phyloP scores from a whole-genome alignment of 2,888 invertebrate species.

The Scaptodrosophila latifasciaeformis region DNA sequence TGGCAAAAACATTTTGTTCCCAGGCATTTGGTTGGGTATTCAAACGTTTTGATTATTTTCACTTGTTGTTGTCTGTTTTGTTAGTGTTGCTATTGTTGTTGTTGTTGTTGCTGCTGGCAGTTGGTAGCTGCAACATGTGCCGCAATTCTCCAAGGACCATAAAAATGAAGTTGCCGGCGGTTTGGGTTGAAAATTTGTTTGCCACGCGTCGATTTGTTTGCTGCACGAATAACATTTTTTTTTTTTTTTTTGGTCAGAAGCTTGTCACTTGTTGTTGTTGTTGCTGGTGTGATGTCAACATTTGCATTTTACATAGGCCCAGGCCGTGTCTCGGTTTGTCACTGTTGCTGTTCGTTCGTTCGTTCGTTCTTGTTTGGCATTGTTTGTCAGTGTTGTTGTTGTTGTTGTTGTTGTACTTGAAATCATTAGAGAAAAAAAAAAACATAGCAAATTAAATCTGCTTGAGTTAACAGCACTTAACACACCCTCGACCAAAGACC shows the following conservation, averaged over 20 bases:
- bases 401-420: conserved; percentile 53
- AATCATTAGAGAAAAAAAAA: conserved; percentile 16
- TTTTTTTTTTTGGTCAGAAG: not conserved
- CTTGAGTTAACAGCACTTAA: conserved; percentile 72
- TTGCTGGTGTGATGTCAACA: conserved; percentile 59
- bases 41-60: no score
- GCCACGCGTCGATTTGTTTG: not conserved
- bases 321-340: no score
- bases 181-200: conserved; percentile 1
- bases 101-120: no score
- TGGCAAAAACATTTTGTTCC: no score
- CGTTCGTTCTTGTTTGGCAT: conserved; percentile 23
- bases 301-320: conserved; percentile 46
- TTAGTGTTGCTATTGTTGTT: no score
- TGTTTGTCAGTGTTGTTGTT: no score
- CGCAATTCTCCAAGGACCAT: conserved; percentile 70
- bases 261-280: conserved; percentile 22
- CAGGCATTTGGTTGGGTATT: no score
- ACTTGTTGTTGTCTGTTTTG: no score
- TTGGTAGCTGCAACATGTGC: conserved; percentile 57
- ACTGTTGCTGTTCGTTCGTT: conserved; percentile 41
- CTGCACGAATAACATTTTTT: not conserved
- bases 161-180: conserved; percentile 54
- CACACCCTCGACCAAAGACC: conserved; percentile 21
- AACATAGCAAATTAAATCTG: conserved; percentile 73